Evolutionary conservation across 92 coral and sea anemone species (phyloP).

Genomic region (Pocillopora grandis): DNA sequence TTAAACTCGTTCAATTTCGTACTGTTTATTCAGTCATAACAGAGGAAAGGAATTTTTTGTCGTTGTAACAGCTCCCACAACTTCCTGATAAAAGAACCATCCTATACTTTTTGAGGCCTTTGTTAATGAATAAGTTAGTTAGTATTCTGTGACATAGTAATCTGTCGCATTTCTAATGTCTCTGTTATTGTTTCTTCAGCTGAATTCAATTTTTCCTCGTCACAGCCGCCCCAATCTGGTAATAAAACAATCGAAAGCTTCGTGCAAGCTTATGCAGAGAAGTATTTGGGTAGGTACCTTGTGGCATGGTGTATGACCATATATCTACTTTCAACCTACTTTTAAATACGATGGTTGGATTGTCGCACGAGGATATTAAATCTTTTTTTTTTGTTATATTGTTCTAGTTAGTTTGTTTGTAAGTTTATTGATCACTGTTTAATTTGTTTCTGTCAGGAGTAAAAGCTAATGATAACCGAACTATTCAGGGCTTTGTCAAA

Average conservation of each 20-base stretch:
- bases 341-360: too few species aligned
- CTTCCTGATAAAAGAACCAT: neutral
- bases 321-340: neutral
- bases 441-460: neutral
- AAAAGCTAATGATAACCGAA: neutral
- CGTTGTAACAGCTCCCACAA: neutral
- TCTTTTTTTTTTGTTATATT: too few species aligned
- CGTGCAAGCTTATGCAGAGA: neutral
- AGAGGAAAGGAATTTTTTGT: neutral
- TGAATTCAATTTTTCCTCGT: neutral
- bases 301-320: neutral
- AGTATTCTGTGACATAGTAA: neutral
- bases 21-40: too few species aligned
- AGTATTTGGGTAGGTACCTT: neutral
- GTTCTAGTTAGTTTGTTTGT: too few species aligned
- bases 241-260: neutral
- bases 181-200: neutral
- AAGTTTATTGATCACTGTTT: neutral
- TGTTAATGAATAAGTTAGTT: neutral
- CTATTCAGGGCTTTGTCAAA: neutral
- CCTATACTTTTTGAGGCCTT: neutral
- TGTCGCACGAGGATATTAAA: too few species aligned
- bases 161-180: neutral
- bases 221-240: neutral
- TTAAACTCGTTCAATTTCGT: neutral